Base-by-base conservation (phyloP, 2,113 vertebrate genomes). In the Cebidichthys violaceus region DNA sequence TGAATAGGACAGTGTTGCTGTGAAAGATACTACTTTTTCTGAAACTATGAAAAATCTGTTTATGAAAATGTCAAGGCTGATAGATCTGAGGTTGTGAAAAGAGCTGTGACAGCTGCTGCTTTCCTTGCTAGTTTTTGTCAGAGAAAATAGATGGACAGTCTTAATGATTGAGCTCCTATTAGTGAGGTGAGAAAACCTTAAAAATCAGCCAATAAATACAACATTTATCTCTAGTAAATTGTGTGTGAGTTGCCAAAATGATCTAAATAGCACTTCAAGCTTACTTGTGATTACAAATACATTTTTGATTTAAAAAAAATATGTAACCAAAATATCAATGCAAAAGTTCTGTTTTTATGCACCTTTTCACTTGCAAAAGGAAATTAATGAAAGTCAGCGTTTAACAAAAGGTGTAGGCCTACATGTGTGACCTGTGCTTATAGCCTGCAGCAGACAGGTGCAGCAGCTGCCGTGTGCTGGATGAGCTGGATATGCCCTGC, bases 371-470 rank as follows among this genome's bases (percentile, higher is more conserved):
- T 35, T 66, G 50, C 77, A 9, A 3, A 6, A 7, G 9, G 8
- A 4, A 41, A 10, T 4, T 0, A 9, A 11, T 22, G 45, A 17
- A 24, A 52, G 33, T 18, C 11, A 24, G 20, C 59, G 17, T 57
- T 14, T 4, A 6, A 43, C 15, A 50, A 43, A 2, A 43, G n/a
- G 13, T 39, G 35, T 11, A 1, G 13, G 7, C 3, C 37, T 41
- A 8, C 31, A 0, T 24, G 6, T 45, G 20, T 67, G 67, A n/a
- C 9, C 0, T 41, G 62, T 41, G 82, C 20, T 22, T 6, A 3
- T 0, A 37, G 70, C 70, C 71, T 59, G 77, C 67, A 72, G 85
- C 80, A 71, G 50, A 75, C 88, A 88, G 88, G 87, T 88, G 88
- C 72, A 67, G 88, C 72, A 66, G 88, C 66, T 7, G 67, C 80